These are phyloP conservation scores for Girardia tigrina DNA, from an alignment of 2,888 invertebrate genomes.

Conservation along the genomic window DNA sequence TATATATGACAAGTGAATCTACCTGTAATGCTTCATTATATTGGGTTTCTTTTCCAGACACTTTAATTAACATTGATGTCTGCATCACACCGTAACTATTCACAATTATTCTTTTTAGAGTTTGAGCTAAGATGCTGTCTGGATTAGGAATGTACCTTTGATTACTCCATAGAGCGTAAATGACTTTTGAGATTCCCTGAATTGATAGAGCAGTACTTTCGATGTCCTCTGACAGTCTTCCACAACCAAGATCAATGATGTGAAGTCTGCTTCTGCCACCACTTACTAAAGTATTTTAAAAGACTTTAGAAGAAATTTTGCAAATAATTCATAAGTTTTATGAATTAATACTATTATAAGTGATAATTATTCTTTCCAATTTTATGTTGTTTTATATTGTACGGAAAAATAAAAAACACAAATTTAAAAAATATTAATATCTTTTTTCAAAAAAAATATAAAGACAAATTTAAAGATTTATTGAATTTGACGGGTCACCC, in stretches of 20 bases:
- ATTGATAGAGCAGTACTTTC: constrained; percentile 8
- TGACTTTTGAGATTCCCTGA: neutral
- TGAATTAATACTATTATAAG: too few species aligned
- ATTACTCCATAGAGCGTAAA: constrained; percentile 6
- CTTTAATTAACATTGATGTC: constrained; percentile 8
- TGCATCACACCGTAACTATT: neutral
- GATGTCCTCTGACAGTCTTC: neutral
- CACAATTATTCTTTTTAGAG: neutral
- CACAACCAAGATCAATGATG: constrained; percentile 3
- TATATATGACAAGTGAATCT: too few species aligned
- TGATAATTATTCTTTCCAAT: too few species aligned
- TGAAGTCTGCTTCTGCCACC: neutral
- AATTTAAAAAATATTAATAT: too few species aligned
- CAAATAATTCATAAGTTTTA: too few species aligned
- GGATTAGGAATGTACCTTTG: constrained; percentile 16
- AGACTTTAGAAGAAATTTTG: too few species aligned
- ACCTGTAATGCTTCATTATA: constrained; percentile 8
- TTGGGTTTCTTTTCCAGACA: constrained; percentile 5
- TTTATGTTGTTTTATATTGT: too few species aligned
- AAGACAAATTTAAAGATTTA: too few species aligned
- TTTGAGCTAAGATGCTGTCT: constrained; percentile 1
- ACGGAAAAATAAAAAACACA: too few species aligned
- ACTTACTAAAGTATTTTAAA: too few species aligned
- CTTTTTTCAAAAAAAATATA: too few species aligned
- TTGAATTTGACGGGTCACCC: too few species aligned